phyloP scores from a whole-genome alignment of 2,113 vertebrate species.

The Ceuthmochares aereus region DNA sequence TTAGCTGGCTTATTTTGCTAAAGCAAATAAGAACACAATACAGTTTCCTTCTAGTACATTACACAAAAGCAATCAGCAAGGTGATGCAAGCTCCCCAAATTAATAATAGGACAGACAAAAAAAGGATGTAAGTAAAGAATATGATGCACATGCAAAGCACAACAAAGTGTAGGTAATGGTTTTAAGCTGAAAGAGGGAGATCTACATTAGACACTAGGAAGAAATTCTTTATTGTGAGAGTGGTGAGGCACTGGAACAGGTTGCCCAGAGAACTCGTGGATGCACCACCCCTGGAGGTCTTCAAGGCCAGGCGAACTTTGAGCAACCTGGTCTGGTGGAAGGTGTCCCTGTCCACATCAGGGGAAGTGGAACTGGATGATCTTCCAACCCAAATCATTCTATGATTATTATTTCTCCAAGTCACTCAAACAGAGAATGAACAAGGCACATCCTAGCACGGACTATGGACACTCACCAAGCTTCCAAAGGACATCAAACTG shows the following conservation, averaged over 20 bases:
- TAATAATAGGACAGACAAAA: neutral
- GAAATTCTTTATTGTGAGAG: too few species aligned
- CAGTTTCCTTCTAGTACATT: neutral
- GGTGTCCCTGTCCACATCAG: too few species aligned
- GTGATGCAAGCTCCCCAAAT: neutral
- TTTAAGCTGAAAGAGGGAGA: too few species aligned
- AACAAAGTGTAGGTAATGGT: neutral
- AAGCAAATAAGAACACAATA: neutral
- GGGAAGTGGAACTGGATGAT: too few species aligned
- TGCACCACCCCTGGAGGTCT: too few species aligned
- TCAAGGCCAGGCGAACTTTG: too few species aligned
- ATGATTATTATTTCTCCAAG: neutral
- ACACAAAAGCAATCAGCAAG: neutral
- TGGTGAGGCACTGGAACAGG: too few species aligned
- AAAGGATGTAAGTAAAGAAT: neutral
- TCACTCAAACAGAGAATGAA: neutral
- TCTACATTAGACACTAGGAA: too few species aligned
- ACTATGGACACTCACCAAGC: neutral
- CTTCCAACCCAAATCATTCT: too few species aligned
- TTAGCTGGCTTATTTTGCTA: neutral
- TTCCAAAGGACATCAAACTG: neutral
- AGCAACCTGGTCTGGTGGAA: too few species aligned
- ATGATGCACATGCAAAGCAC: accelerated
- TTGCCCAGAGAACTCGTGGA: too few species aligned
- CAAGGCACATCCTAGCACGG: neutral